Evolutionary conservation across 1,140 invertebrate species (phyloP), one percentile per base, ranked within the genome.

Genomic region (Eurosta solidaginis): DNA sequence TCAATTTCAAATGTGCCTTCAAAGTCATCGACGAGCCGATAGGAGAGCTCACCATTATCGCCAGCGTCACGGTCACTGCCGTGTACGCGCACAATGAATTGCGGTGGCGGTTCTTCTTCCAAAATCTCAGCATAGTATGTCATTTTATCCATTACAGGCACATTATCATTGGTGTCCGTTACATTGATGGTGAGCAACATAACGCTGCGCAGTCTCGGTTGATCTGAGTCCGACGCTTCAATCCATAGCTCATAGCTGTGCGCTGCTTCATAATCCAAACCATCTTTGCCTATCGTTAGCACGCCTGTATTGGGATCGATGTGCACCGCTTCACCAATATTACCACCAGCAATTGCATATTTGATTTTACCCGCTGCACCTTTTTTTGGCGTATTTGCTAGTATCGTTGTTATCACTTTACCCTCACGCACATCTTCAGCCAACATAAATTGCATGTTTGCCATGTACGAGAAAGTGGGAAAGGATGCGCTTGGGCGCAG

Each of bases 101-200:
- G 90, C 9, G 96, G 94, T 3, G 95, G 94, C 54, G 96, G 93
- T 88, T 97, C 95, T 88, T 97, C 95, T 89, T 99, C 97, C 22
- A 93, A 82, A 4, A 98, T 91, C 1, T 93, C 92, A 2, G 95
- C 92, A 82, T 96, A 95, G 85, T 98, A 98, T 10, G 97, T 89
- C 0, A 90, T 85, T 44, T 91, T 91, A 81, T 94, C 93, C 86
- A 98, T 96, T 0, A 94, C 88, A 1, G 97, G 97, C 0, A 93
- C 87, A 89, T 98, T 97, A 83, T 98, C 96, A 88, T 99, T 98
- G 6, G 93, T 92, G 87, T 98, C 97, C 0, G 94, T 94, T 0
- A 98, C 94, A 84, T 96, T 95, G 25, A 98, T 93, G 50, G 93
- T 89, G 5, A 98, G 85, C 82, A 94, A 91, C 78, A 93, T 90